A percentile compares a stretch with the other conserved stretches of the same genome.
Conservation (phyloP, 2,113 vertebrate genomes). For the Calyptomena viridis region DNA sequence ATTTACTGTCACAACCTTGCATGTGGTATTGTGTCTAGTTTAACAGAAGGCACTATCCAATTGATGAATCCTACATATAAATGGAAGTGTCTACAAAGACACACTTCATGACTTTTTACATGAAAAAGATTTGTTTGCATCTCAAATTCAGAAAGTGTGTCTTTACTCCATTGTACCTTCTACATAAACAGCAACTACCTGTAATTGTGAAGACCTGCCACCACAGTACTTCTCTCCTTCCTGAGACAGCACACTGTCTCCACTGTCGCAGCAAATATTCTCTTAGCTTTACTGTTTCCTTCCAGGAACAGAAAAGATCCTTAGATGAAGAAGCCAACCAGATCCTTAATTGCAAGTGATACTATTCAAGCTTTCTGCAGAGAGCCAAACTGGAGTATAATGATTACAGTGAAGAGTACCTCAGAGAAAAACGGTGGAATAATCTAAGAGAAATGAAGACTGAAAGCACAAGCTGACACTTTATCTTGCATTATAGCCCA, state of each 20-base stretch:
- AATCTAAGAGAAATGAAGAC: conserved; percentile 40
- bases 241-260: not conserved
- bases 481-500: conserved; percentile 24
- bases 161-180: not conserved
- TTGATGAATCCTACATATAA: not conserved
- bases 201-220: not conserved
- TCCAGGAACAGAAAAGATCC: not conserved
- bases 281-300: not conserved
- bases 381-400: not conserved
- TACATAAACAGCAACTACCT: not conserved
- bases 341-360: not conserved
- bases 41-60: not conserved
- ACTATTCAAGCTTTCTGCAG: conserved; percentile 3
- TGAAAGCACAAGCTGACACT: conserved; percentile 29
- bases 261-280: not conserved
- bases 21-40: not conserved
- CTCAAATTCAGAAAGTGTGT: not conserved
- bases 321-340: not conserved
- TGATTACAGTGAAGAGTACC: not conserved
- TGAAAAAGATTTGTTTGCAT: not conserved
- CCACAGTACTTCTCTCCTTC: not conserved
- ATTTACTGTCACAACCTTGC: not conserved
- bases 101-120: not conserved
- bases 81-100: not conserved
- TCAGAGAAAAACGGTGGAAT: not conserved